phyloP scores from a whole-genome alignment of 2,888 invertebrate species.

The Julus scandinavius region DNA sequence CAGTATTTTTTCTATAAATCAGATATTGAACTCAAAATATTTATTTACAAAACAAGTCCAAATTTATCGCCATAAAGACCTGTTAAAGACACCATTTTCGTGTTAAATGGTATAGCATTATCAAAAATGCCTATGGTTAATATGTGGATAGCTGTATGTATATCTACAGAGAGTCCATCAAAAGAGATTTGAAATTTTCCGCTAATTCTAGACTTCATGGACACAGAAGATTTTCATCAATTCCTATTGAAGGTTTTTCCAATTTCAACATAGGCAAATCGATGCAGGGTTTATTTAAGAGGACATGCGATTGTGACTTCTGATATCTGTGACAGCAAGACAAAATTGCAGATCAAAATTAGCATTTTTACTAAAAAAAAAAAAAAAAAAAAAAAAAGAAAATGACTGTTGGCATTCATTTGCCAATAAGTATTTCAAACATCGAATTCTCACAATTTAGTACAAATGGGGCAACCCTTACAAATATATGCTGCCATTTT shows the following conservation, averaged over 20 bases:
- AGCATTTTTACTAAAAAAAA: neutral
- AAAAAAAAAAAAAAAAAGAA: neutral
- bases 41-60: neutral
- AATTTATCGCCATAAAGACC: neutral
- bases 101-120: neutral
- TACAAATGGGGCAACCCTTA: neutral
- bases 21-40: neutral
- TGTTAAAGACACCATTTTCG: neutral
- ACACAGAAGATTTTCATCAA: neutral
- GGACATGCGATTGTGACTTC: neutral
- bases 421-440: neutral
- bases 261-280: neutral
- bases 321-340: neutral
- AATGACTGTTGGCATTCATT: neutral
- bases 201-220: neutral
- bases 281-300: neutral
- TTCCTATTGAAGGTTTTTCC: neutral
- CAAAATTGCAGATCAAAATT: neutral
- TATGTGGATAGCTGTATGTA: neutral
- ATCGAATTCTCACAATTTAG: neutral
- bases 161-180: neutral
- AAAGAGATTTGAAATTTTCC: neutral
- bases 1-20: neutral
- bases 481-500: slow-evolving; percentile 17
- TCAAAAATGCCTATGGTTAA: neutral